Conservation (phyloP, 2,113 vertebrate genomes). For the Cryptomyrus ogoouensis region DNA sequence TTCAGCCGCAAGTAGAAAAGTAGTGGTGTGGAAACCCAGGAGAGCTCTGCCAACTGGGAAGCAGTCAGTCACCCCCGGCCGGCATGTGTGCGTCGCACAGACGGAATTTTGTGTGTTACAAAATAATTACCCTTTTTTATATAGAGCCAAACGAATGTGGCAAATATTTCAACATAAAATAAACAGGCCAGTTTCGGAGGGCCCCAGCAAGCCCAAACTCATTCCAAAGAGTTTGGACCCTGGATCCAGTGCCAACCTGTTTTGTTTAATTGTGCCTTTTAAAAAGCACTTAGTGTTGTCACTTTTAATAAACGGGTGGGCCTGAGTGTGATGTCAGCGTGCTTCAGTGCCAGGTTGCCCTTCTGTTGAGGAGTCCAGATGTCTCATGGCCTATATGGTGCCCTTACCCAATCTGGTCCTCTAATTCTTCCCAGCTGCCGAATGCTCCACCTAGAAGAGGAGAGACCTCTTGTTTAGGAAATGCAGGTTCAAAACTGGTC, state of each 20-base stretch:
- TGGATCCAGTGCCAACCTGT: background rate
- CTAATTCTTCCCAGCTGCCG: background rate
- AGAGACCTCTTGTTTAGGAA: background rate
- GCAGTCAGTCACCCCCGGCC: background rate
- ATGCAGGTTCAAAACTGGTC: background rate
- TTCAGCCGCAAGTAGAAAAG: background rate
- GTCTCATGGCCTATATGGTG: background rate
- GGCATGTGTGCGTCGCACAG: background rate
- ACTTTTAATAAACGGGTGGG: slow-evolving; percentile 26
- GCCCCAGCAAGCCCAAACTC: background rate
- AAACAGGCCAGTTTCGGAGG: background rate
- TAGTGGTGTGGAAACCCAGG: background rate
- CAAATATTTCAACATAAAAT: slow-evolving; percentile 21
- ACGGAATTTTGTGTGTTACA: background rate
- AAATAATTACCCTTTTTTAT: slow-evolving; percentile 12
- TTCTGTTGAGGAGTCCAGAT: background rate
- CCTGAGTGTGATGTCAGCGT: slow-evolving; percentile 7
- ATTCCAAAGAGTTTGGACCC: background rate
- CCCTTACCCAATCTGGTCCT: background rate
- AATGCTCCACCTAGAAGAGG: background rate
- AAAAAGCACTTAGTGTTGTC: slow-evolving; percentile 7
- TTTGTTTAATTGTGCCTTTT: slow-evolving; percentile 11
- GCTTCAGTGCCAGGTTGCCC: slow-evolving; percentile 1
- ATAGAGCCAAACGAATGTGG: background rate
- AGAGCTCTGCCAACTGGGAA: background rate